These are phyloP conservation scores for Julus scanicus DNA, from an alignment of 2,888 invertebrate species.

Conservation along the genomic window DNA sequence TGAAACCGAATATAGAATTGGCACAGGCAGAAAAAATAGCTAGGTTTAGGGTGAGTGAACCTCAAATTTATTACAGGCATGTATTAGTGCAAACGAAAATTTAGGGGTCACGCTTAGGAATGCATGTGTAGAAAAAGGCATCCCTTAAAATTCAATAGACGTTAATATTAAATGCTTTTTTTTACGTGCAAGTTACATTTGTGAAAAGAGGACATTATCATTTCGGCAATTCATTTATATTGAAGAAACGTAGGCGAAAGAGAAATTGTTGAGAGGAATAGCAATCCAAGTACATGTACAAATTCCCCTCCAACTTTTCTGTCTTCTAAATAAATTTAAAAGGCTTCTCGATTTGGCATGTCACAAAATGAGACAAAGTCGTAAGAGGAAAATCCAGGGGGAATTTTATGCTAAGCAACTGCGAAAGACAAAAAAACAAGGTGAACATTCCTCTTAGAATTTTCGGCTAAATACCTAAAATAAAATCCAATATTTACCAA, in stretches of 20 bases:
- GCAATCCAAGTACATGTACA: conserved; percentile 15
- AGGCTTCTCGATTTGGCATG: conserved; percentile 47
- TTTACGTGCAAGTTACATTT: conserved; percentile 7
- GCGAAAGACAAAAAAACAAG: conserved; percentile 41
- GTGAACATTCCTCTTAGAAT: conserved; percentile 45
- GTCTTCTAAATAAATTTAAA: conserved; percentile 47
- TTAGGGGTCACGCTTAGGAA: conserved; percentile 47
- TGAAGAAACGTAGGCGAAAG: conserved; percentile 34
- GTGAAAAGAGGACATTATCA: conserved; percentile 43
- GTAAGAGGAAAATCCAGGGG: conserved; percentile 47
- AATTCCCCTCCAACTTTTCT: conserved; percentile 34
- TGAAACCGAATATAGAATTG: conserved; percentile 47
- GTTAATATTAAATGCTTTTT: conserved; percentile 46
- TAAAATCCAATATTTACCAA: conserved; percentile 37
- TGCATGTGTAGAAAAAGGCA: background rate
- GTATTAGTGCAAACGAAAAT: conserved; percentile 47
- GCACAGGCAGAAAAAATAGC: conserved; percentile 29
- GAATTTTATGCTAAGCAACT: conserved; percentile 45
- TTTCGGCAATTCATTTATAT: conserved; percentile 47
- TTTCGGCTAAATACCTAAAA: conserved; percentile 45
- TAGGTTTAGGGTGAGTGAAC: conserved; percentile 24
- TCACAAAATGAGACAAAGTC: conserved; percentile 45
- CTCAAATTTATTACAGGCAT: conserved; percentile 45
- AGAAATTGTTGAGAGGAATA: conserved; percentile 35
- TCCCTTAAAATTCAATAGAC: conserved; percentile 47